phyloP scores from a whole-genome alignment of 1,140 invertebrate genomes.

The Drosophila lacteicornis region DNA sequence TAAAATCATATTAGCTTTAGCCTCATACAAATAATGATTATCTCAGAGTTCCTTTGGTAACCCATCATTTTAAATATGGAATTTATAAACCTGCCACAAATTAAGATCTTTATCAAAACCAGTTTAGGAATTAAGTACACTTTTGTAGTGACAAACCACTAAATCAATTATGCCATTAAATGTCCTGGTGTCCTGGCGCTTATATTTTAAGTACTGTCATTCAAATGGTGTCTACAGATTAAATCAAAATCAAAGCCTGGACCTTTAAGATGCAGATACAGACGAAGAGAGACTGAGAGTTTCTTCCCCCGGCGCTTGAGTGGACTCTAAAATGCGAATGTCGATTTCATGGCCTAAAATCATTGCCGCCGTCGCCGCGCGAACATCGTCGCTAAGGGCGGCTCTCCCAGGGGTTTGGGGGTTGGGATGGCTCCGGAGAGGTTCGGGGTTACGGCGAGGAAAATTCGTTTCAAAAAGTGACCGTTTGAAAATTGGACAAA shows the following conservation, averaged over 20 bases:
- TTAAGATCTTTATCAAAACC: neutral
- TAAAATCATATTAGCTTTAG: no score
- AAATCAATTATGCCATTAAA: conserved; percentile 16
- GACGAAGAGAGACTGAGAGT: conserved; percentile 14
- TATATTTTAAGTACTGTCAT: conserved; percentile 1
- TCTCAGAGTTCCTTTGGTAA: no score
- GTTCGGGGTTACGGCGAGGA: conserved; percentile 36
- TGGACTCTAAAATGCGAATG: conserved; percentile 81
- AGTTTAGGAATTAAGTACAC: neutral
- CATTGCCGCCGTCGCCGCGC: conserved; percentile 62
- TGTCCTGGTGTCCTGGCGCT: neutral
- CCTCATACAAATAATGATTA: neutral
- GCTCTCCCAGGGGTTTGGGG: neutral
- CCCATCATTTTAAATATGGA: neutral
- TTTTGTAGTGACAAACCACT: conserved; percentile 8
- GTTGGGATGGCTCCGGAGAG: conserved; percentile 1
- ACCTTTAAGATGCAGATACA: conserved; percentile 42
- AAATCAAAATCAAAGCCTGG: conserved; percentile 30
- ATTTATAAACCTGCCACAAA: no score
- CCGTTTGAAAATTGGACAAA: conserved; percentile 83
- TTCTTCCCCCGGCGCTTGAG: conserved; percentile 48
- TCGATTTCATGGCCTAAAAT: conserved; percentile 79
- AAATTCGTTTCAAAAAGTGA: conserved; percentile 81
- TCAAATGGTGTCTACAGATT: conserved; percentile 19
- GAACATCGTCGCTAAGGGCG: conserved; percentile 60